phyloP scores from a whole-genome alignment of 2,888 invertebrate genomes.

The Habrosyne pyritoides region DNA sequence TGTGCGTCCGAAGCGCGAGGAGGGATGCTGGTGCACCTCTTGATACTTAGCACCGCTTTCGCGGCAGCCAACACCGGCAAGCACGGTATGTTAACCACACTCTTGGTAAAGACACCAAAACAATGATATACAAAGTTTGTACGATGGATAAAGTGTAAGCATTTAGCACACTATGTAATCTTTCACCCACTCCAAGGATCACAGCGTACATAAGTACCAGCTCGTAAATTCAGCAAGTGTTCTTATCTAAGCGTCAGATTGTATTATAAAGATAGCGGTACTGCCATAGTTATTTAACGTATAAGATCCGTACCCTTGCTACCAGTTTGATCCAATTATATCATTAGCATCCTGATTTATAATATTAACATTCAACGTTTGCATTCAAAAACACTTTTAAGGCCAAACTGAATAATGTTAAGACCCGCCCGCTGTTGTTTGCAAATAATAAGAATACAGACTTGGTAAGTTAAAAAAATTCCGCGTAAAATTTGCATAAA shows the following conservation, averaged over 20 bases:
- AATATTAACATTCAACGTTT: slow-evolving; percentile 28
- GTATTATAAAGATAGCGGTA: neutral
- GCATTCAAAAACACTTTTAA: slow-evolving; percentile 39
- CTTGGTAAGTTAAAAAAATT: slow-evolving; percentile 71
- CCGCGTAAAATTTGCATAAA: slow-evolving; percentile 78
- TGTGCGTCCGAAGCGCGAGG: slow-evolving; percentile 69
- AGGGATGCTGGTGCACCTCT: slow-evolving; percentile 78
- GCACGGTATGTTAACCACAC: slow-evolving; percentile 59
- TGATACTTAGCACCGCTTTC: slow-evolving; percentile 79
- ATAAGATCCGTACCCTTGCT: neutral
- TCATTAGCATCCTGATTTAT: slow-evolving; percentile 46
- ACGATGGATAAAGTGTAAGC: neutral
- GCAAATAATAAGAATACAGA: slow-evolving; percentile 75
- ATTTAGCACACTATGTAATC: neutral
- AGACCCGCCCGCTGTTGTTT: slow-evolving; percentile 63
- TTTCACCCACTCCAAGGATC: too few relatives aligned
- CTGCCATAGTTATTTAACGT: neutral
- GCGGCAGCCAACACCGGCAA: slow-evolving; percentile 78
- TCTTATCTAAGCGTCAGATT: neutral
- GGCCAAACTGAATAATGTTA: slow-evolving; percentile 53
- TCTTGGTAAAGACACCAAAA: too few relatives aligned
- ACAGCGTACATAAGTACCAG: too few relatives aligned
- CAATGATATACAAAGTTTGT: too few relatives aligned
- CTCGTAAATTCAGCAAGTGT: neutral
- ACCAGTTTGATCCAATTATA: slow-evolving; percentile 40